Base-by-base conservation (phyloP, 2,113 vertebrate genomes). In the Puffinus mauretanicus region DNA sequence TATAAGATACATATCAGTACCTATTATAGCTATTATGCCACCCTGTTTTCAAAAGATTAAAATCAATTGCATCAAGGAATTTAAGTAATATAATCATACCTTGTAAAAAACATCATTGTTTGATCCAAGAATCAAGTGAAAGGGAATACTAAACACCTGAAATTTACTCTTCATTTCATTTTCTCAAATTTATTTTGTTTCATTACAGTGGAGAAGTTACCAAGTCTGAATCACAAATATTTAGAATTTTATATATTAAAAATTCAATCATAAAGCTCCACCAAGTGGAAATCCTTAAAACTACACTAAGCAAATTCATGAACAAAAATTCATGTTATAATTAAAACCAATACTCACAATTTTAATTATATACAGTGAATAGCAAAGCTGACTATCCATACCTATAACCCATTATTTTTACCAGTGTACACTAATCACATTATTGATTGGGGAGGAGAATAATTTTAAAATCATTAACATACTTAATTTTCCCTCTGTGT, bases 231-330 rank as follows among this genome's bases (percentile, higher is more conserved):
- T 81, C 82, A 82, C 78, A 81, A 77, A 34, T 89, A 75, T 60
- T 84, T 80, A 66, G 55, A 90, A 94, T n/a, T 80, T 83, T 85
- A 84, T 73, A 17, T 93, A 96, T 97, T 97, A 97, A 97, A 98
- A 98, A 96, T 95, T 96, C 96, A 98, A 97, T 98, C 98, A 98
- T 98, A 98, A 98, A 98, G 98, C 98, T 96, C 98, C 98, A 98
- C 97, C 98, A 98, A 98, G 98, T 98, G 98, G 98, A 95, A 93
- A 91, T 92, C 75, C 38, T 89, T 94, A 80, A 92, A 98, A 98
- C 71, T 98, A 96, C 98, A 98, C 58, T 51, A 86, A 70, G 81
- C 8, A 52, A 82, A 82, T 54, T 58, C 44, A 61, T 32, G 58
- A 85, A 75, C 36, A 90, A 84, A 82, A 96, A 46, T 15, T 64